These are phyloP conservation scores for Drosophila pseudotakahashii DNA, from an alignment of 2,888 invertebrate genomes.

Conservation along the genomic window DNA sequence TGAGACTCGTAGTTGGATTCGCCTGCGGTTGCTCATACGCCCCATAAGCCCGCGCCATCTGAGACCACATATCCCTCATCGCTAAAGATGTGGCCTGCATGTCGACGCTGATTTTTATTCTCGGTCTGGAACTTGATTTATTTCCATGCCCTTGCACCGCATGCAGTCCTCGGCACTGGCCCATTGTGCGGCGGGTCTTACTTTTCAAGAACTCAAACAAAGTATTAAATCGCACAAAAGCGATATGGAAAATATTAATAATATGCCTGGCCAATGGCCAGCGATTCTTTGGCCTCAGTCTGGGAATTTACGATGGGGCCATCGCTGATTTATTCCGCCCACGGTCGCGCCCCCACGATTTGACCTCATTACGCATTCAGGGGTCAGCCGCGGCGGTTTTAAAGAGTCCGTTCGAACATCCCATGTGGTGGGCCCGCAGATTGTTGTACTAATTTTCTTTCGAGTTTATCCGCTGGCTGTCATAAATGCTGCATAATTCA, in stretches of 20 bases:
- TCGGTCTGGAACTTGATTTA: slow-evolving; percentile 58
- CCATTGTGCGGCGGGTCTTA: slow-evolving; percentile 50
- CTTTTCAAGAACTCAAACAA: slow-evolving; percentile 72
- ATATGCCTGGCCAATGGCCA: slow-evolving; percentile 29
- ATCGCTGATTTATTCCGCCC: slow-evolving; percentile 58
- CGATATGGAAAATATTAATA: slow-evolving; percentile 74
- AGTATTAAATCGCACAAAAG: slow-evolving; percentile 53
- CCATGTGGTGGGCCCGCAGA: background rate
- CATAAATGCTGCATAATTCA: slow-evolving; percentile 31
- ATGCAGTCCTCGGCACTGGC: slow-evolving; percentile 24
- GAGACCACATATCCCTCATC: slow-evolving; percentile 1
- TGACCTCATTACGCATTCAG: slow-evolving; percentile 50
- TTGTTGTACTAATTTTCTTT: slow-evolving; percentile 26
- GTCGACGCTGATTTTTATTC: slow-evolving; percentile 64
- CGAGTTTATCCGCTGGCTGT: slow-evolving; percentile 6
- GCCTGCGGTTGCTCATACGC: slow-evolving; percentile 18
- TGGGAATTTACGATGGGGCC: slow-evolving; percentile 60
- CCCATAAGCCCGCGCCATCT: slow-evolving; percentile 7
- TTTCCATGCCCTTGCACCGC: slow-evolving; percentile 50
- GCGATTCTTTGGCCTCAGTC: slow-evolving; percentile 33
- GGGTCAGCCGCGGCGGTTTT: slow-evolving; percentile 38
- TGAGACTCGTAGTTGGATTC: slow-evolving; percentile 28
- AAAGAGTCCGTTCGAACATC: slow-evolving; percentile 9
- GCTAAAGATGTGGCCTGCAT: slow-evolving; percentile 45
- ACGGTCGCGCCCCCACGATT: slow-evolving; percentile 10